These are phyloP conservation scores for Omphaloscelis lunosa DNA, from an alignment of 2,888 invertebrate species.

Conservation along the genomic window DNA sequence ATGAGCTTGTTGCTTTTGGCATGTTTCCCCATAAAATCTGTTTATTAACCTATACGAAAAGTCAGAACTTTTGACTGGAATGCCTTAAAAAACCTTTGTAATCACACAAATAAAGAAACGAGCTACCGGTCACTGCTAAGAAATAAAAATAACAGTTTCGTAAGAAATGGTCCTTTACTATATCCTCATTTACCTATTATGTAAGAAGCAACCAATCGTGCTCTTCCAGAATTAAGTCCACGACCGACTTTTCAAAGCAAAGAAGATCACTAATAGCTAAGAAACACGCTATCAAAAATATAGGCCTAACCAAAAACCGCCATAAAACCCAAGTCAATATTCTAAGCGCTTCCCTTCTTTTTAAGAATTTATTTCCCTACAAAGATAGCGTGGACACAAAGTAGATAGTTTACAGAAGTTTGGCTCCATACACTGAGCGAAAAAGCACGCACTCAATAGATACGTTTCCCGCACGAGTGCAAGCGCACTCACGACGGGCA, in stretches of 20 bases:
- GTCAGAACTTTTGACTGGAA: no score
- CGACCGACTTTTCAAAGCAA: slow-evolving; percentile 22
- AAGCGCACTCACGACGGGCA: neutral
- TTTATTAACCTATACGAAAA: no score
- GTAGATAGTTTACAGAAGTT: neutral
- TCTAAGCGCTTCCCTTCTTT: slow-evolving; percentile 39
- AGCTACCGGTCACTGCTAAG: neutral
- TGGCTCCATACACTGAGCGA: neutral
- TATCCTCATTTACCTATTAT: neutral
- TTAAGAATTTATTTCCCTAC: slow-evolving; percentile 48
- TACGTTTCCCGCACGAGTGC: neutral
- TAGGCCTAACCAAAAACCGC: slow-evolving; percentile 10
- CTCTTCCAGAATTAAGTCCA: slow-evolving; percentile 32
- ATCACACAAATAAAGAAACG: neutral
- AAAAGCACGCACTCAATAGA: neutral
- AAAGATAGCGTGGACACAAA: slow-evolving; percentile 37
- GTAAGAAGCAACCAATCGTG: slow-evolving; percentile 5
- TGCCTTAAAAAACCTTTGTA: neutral
- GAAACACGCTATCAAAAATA: slow-evolving; percentile 50
- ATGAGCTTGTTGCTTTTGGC: neutral
- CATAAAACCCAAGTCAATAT: slow-evolving; percentile 38
- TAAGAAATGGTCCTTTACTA: neutral
- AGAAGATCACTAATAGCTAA: slow-evolving; percentile 25
- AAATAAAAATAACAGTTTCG: neutral
- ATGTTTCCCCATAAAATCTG: neutral